A percentile compares a stretch with the other conserved stretches of the same genome.
These are phyloP conservation scores for Tetrax tetrax DNA, from an alignment of 2,113 vertebrate species.

Conservation along the genomic window DNA sequence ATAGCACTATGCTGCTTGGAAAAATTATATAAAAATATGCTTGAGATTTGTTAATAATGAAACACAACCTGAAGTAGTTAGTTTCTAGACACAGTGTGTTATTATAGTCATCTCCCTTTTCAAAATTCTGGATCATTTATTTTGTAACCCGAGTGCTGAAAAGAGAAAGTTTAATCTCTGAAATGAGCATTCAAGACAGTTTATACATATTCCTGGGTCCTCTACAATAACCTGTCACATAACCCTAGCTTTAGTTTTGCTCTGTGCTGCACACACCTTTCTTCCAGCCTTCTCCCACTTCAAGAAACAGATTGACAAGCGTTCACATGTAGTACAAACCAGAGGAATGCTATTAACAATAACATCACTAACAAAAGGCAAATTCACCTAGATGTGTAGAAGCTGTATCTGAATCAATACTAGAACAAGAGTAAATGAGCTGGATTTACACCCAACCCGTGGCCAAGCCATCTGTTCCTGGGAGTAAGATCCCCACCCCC, in stretches of 20 bases:
- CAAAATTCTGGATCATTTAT: not conserved
- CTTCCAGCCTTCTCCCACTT: not conserved
- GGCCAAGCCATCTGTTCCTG: not conserved
- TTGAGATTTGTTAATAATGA: not conserved
- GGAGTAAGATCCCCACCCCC: not conserved
- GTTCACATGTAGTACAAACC: not conserved
- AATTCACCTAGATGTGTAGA: not conserved
- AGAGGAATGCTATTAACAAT: not conserved
- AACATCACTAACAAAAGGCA: not conserved
- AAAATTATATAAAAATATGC: not conserved
- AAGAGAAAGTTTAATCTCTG: not conserved
- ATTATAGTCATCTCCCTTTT: not conserved
- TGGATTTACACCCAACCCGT: not conserved
- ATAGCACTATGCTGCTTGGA: not conserved
- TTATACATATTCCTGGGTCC: not conserved
- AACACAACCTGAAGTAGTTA: not conserved
- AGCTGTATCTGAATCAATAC: not conserved
- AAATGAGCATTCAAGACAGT: not conserved
- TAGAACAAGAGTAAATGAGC: not conserved
- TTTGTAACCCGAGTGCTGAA: not conserved
- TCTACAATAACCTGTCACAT: not conserved
- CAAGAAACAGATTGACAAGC: not conserved
- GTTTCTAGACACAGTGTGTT: not conserved
- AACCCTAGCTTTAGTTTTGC: not conserved
- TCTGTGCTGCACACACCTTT: not conserved